These are phyloP conservation scores for Latrodectus hesperus DNA, from an alignment of 2,888 invertebrate genomes.

Conservation along the genomic window DNA sequence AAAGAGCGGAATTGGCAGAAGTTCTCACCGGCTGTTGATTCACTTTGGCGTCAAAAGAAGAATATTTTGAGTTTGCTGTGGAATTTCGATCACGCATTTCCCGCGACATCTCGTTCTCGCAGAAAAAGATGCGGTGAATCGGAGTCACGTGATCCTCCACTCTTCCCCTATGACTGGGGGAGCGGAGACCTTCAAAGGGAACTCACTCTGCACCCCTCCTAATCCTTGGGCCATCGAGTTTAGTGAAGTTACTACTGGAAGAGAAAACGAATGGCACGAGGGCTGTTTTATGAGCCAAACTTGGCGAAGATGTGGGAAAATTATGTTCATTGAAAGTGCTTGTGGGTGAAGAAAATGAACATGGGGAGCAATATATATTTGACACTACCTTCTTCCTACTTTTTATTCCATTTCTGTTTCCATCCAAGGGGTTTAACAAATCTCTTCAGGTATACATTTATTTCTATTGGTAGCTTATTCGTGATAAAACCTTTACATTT, in stretches of 20 bases:
- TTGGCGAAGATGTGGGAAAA: too few species aligned
- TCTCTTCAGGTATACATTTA: too few species aligned
- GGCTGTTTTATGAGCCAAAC: too few species aligned
- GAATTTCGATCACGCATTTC: background rate
- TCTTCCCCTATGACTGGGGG: background rate
- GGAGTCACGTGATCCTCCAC: background rate
- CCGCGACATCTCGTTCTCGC: background rate
- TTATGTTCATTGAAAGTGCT: too few species aligned
- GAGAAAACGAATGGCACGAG: too few species aligned
- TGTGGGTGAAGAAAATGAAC: too few species aligned
- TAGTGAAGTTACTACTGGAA: background rate
- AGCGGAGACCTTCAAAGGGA: background rate
- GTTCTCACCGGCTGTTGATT: conserved; percentile 44
- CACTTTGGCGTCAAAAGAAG: conserved; percentile 20
- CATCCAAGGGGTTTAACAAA: too few species aligned
- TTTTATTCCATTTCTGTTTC: too few species aligned
- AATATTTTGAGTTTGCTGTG: background rate
- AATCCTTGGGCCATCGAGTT: background rate
- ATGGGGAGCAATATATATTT: too few species aligned
- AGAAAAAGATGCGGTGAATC: background rate
- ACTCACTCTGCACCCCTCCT: background rate
- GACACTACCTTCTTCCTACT: too few species aligned
- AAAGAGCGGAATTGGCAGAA: background rate
- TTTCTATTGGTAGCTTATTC: too few species aligned
- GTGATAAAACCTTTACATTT: too few species aligned